Conservation (phyloP, 1,140 invertebrate genomes). For the Plutomurus gul region DNA sequence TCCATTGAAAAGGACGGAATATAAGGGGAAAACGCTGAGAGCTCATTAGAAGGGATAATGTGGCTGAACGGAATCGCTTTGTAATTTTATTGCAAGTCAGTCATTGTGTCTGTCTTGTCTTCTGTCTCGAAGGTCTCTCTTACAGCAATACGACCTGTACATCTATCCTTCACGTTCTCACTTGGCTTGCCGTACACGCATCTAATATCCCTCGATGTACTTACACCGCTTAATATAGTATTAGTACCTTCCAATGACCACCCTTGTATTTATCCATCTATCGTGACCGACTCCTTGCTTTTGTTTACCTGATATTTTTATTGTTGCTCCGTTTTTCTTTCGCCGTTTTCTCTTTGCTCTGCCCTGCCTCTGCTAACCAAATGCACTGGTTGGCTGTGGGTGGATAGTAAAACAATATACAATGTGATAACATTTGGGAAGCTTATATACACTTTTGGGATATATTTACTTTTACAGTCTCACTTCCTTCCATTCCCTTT, state of each 20-base stretch:
- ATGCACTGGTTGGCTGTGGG: no score
- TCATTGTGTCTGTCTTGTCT: not conserved
- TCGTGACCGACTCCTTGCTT: not conserved
- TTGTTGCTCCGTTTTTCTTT: not conserved
- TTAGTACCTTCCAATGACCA: not conserved
- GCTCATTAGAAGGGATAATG: conserved; percentile 51
- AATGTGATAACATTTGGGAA: no score
- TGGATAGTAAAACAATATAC: no score
- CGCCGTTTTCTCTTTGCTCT: not conserved
- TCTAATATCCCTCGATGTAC: not conserved
- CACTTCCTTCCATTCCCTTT: conserved; percentile 20
- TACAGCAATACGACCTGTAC: not conserved
- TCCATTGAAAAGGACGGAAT: not conserved
- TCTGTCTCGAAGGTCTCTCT: not conserved
- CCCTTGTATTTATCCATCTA: not conserved
- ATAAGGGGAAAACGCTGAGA: conserved; percentile 1
- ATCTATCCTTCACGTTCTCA: not conserved
- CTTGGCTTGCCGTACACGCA: not conserved
- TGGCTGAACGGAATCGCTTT: conserved; percentile 35
- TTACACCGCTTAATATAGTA: not conserved
- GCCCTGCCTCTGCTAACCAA: not conserved
- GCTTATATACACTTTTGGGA: not conserved
- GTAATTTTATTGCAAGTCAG: conserved; percentile 31
- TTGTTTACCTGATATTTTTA: conserved; percentile 34
- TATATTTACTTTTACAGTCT: not conserved